A percentile compares a stretch with the other conserved stretches of the same genome.
phyloP scores from a whole-genome alignment of 1,140 invertebrate genomes.

The Drosophila ogumai region DNA sequence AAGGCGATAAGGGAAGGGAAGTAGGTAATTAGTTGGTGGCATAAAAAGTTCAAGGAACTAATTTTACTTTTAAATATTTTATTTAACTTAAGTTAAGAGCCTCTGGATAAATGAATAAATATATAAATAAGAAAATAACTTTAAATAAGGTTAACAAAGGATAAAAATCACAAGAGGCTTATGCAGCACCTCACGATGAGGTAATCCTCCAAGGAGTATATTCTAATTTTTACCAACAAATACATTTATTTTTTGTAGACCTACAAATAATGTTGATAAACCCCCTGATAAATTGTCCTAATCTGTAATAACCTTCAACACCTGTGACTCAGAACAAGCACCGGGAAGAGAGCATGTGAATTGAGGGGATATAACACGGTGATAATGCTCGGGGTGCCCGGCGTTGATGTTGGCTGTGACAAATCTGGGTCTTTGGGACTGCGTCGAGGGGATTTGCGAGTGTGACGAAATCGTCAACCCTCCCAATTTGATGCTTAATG shows the following conservation, averaged over 20 bases:
- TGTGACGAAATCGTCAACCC: constrained; percentile 81
- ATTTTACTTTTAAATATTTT: neutral
- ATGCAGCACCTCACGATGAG: neutral
- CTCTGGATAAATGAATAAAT: neutral
- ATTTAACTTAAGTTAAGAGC: neutral
- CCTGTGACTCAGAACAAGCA: constrained; percentile 13
- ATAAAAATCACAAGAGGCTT: neutral
- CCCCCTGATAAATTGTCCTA: constrained; percentile 5
- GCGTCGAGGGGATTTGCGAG: constrained; percentile 34
- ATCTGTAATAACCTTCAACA: constrained; percentile 36
- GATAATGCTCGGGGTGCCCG: constrained; percentile 23
- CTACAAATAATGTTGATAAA: constrained; percentile 5
- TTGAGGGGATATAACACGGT: constrained; percentile 15
- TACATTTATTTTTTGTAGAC: neutral
- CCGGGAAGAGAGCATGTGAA: neutral
- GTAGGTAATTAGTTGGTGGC: neutral
- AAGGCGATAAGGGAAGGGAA: neutral
- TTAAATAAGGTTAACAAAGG: neutral
- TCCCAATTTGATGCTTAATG: constrained; percentile 77
- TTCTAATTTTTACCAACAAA: neutral
- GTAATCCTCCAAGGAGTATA: neutral
- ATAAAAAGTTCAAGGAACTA: neutral
- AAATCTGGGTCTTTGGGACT: constrained; percentile 44
- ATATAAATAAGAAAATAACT: too few relatives aligned
- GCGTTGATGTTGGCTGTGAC: constrained; percentile 49